These are phyloP conservation scores for Lepus americanus DNA, from an alignment of 2,113 vertebrate genomes.

Conservation along the genomic window DNA sequence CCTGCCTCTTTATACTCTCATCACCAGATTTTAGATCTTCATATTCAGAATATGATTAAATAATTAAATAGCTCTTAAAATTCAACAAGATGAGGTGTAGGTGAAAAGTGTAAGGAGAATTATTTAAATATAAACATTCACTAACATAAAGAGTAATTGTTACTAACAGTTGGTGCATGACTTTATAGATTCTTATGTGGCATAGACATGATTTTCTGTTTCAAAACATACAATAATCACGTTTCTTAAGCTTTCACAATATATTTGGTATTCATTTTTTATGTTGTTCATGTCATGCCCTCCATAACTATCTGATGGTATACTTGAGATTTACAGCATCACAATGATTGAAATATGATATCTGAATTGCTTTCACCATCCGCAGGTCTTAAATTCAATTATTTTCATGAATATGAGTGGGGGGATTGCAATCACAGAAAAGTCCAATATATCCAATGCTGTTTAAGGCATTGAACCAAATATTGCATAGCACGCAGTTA, in stretches of 20 bases:
- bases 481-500: background rate
- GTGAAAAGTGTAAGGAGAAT: background rate
- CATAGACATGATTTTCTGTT: background rate
- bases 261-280: background rate
- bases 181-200: background rate
- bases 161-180: background rate
- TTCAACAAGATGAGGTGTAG: background rate
- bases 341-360: constrained; percentile 60
- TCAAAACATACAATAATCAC: background rate
- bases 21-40: background rate
- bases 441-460: background rate
- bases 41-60: background rate
- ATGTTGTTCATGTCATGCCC: background rate
- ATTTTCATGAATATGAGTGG: background rate
- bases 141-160: background rate
- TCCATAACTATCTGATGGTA: background rate
- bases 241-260: constrained; percentile 10
- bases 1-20: background rate
- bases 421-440: background rate
- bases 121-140: constrained; percentile 28
- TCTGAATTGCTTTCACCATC: constrained; percentile 48
- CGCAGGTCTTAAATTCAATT: constrained; percentile 42
- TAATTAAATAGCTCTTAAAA: background rate
- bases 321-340: constrained; percentile 11
- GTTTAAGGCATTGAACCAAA: background rate